phyloP scores from a whole-genome alignment of 2,888 invertebrate species.

The Epinotia ramella region DNA sequence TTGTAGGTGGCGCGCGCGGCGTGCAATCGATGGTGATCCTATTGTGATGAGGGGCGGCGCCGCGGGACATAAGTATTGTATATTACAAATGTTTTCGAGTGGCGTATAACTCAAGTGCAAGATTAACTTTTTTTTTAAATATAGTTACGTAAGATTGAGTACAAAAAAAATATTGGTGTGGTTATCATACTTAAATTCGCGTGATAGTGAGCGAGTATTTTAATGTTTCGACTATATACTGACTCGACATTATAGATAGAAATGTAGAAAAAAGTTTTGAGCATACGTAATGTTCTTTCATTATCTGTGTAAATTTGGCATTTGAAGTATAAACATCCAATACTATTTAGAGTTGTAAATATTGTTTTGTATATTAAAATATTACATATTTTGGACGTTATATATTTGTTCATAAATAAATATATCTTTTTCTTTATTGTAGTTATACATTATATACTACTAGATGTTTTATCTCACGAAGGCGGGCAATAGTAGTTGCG shows the following conservation, averaged over 20 bases:
- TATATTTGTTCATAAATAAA: neutral
- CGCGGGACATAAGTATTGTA: conserved; percentile 27
- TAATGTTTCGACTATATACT: too few relatives aligned
- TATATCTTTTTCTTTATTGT: neutral
- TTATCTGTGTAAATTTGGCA: neutral
- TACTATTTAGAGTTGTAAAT: neutral
- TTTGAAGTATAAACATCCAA: neutral
- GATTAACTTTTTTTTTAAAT: neutral
- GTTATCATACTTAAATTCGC: too few relatives aligned
- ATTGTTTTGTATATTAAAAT: neutral
- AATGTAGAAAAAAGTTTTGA: too few relatives aligned
- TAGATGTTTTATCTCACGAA: neutral
- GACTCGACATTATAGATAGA: too few relatives aligned
- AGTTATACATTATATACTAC: neutral
- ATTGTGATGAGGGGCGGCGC: conserved; percentile 38
- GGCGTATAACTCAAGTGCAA: neutral
- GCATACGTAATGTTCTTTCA: neutral
- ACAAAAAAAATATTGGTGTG: too few relatives aligned
- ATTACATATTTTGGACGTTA: neutral
- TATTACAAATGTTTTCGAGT: conserved; percentile 1
- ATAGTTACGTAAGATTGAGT: neutral
- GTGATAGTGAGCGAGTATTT: too few relatives aligned
- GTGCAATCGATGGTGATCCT: conserved; percentile 34
- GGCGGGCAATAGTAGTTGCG: neutral
- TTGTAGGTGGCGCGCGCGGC: conserved; percentile 29